phyloP scores from a whole-genome alignment of 35 echinoderm and acorn worm species.

The Patiria miniata region DNA sequence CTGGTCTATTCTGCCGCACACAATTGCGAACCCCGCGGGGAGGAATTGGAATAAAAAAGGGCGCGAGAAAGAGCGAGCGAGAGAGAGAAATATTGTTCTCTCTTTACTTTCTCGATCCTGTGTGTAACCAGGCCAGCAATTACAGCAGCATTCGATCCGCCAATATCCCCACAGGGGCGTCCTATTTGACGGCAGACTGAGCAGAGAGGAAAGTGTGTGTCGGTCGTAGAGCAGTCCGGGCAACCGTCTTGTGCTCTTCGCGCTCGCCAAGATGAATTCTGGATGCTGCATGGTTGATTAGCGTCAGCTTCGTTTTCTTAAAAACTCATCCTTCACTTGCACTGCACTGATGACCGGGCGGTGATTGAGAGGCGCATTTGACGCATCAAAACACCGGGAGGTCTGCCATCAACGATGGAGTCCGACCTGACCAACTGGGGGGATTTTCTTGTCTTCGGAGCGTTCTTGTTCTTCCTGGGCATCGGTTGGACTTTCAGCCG shows the following conservation, averaged over 20 bases:
- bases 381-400: neutral
- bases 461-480: constrained; percentile 73
- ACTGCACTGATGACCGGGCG: neutral
- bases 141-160: constrained; percentile 29
- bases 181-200: constrained; percentile 18
- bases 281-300: neutral
- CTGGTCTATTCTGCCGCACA: neutral
- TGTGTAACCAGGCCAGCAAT: constrained; percentile 18
- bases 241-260: neutral
- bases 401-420: neutral
- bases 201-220: neutral
- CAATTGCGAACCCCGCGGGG: neutral
- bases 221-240: neutral
- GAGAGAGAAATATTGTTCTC: neutral
- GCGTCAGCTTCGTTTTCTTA: constrained; percentile 10
- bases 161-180: neutral
- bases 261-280: neutral
- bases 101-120: neutral
- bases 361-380: neutral
- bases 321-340: too few relatives aligned
- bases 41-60: too few relatives aligned
- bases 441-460: constrained; percentile 74
- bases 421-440: constrained; percentile 54
- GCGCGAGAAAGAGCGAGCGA: neutral
- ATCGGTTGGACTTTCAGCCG: constrained; percentile 77